Evolutionary conservation across 1,140 invertebrate species (phyloP), one percentile per base, ranked within the genome.

Genomic region (Hestina assimilis): DNA sequence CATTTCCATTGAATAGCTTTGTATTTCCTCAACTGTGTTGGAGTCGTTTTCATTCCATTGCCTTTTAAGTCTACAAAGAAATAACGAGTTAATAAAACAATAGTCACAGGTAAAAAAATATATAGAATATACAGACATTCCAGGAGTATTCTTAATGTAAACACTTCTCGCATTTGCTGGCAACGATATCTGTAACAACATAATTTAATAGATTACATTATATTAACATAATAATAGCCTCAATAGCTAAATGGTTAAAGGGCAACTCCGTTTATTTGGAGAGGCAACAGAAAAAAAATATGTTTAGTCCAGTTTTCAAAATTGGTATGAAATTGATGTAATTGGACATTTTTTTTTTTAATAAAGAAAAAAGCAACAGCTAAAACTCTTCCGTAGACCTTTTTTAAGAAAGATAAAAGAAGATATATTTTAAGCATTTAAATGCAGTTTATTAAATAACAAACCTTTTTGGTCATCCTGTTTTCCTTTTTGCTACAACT

Each of bases 161-260:
- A 67, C 57, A 14, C 55, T 79, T 47, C 63, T 67, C 21, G 71
- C 66, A 35, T 63, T 62, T 21, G 47, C 24, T 45, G 72, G 72
- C 29, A 73, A 50, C 20, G 11, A 31, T 12, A 69, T 54, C 74
- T 77, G 56, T 14, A 66, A 66, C 40, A 40, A 26, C 51, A 9
- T 14, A 1, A 28, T 11, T 14, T 29, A 12, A 15, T 41, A 7
- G n/a, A 50, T 46, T 45, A 1, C 4, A 45, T 15, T 8, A 45
- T 45, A 33, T n/a, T 35, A 12, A 35, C 6, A 14, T 35, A 21
- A 19, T 17, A 35, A 15, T 9, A n/a, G n/a, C n/a, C n/a, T n/a
- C n/a, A n/a, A n/a, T n/a, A n/a, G n/a, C n/a, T n/a, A 23, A 43
- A 11, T 24, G 11, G 31, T 11, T 7, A 33, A 33, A 33, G n/a